Evolutionary conservation across 2,888 invertebrate genomes (phyloP), one percentile per base, ranked within the genome.

Genomic region (Rotaria socialis): DNA sequence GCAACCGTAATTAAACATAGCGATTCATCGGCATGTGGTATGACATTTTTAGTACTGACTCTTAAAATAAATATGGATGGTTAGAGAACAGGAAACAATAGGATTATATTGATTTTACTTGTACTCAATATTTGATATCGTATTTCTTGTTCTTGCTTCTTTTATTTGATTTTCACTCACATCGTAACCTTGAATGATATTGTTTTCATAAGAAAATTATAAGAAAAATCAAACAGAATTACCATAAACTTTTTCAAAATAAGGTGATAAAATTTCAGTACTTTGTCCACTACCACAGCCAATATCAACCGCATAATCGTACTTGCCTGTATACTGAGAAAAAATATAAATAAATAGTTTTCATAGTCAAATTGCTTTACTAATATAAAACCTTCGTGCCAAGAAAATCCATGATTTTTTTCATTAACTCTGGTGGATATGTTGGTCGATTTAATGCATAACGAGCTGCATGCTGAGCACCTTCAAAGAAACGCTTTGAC

Each of bases 201-300:
- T 16, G 0, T 16, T 2, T 16, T 35, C 3, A 8, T 50, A 50
- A 50, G 50, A 50, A 50, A 8, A 50, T 22, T 55, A 4, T 22
- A 55, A 55, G 2, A 11, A 8, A 27, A n/a, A 24, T 0, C n/a
- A 43, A 47, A n/a, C n/a, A 43, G 4, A 47, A 24, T n/a, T 47
- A 80, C 80, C 80, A 47, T 80, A 80, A 1, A 80, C 80, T 80
- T 80, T 43, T n/a, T 80, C 22, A 80, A 80, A 80, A 47, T 80
- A 80, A 24, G 47, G 47, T 47, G 80, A 80, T n/a, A 80, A 47
- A 47, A 80, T 24, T 80, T 80, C n/a, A 5, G 80, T 80, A 43
- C 80, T 80, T 47, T 80, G 80, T 80, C 80, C 80, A 43, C 43
- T 47, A 47, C 80, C 80, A 47, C 80, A 80, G n/a, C 80, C 80